Percentiles rank a stretch among this genome's conserved stretches.
Evolutionary conservation across 2,888 invertebrate species (phyloP).

Genomic region (Frankliniella intonsa): DNA sequence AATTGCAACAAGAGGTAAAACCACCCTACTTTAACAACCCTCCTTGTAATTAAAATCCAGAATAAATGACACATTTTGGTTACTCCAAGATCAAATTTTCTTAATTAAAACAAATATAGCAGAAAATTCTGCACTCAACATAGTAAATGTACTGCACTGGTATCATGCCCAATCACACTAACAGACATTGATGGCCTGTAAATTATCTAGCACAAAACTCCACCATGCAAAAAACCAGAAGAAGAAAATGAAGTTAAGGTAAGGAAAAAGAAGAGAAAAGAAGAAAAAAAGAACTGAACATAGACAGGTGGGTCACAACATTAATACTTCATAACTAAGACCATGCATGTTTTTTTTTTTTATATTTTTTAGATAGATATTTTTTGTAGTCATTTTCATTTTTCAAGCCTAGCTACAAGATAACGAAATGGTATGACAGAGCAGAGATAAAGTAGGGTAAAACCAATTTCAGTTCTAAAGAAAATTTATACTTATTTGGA

Average conservation of each 20-base stretch:
- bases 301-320: no score
- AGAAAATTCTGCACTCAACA: constrained; percentile 24
- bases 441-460: no score
- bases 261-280: constrained; percentile 40
- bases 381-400: neutral
- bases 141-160: neutral
- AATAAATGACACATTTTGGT: no score
- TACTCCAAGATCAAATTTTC: no score
- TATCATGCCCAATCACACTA: neutral
- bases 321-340: no score
- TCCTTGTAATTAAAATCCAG: no score
- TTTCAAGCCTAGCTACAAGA: constrained; percentile 27
- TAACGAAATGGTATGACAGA: neutral
- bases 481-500: no score
- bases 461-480: no score
- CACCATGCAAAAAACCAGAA: constrained; percentile 30
- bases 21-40: no score
- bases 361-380: no score
- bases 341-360: no score
- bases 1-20: no score
- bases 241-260: constrained; percentile 34
- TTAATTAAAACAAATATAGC: neutral
- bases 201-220: constrained; percentile 5
- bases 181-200: neutral
- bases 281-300: constrained; percentile 14